Percentiles rank a stretch among this genome's conserved stretches.
Evolutionary conservation across 2,888 invertebrate species (phyloP).

Genomic region (Drosophila mulleri): DNA sequence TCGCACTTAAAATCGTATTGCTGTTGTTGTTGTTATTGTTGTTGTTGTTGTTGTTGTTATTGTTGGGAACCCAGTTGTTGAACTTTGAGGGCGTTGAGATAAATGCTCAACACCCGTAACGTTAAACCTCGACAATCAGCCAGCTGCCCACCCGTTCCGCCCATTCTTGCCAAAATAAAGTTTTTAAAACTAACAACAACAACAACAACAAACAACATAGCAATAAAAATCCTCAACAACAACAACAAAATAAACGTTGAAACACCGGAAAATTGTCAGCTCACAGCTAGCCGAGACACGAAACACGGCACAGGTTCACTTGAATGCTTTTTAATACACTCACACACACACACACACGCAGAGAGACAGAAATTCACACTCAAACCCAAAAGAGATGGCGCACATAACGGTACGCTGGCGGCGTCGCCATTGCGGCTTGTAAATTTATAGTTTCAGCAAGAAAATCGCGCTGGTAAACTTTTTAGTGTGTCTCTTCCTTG

Average conservation of each 20-base stretch:
- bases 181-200: constrained; percentile 67
- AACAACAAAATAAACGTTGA: constrained; percentile 60
- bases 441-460: constrained; percentile 76
- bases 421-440: constrained; percentile 66
- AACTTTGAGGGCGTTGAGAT: constrained; percentile 59
- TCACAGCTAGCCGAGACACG: constrained; percentile 43
- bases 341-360: constrained; percentile 4
- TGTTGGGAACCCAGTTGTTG: constrained; percentile 20
- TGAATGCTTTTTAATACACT: constrained; percentile 73
- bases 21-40: constrained; percentile 27
- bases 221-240: constrained; percentile 65
- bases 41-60: constrained; percentile 24
- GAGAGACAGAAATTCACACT: constrained; percentile 13
- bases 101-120: constrained; percentile 60
- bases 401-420: constrained; percentile 39
- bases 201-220: constrained; percentile 27
- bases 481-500: constrained; percentile 47
- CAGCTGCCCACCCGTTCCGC: constrained; percentile 16
- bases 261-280: constrained; percentile 69
- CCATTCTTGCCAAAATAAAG: constrained; percentile 44
- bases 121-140: constrained; percentile 68
- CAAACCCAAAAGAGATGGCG: constrained; percentile 32
- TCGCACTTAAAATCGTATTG: constrained; percentile 63
- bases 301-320: constrained; percentile 61
- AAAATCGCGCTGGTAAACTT: constrained; percentile 73